Evolutionary conservation across 1,140 invertebrate species (phyloP).

Genomic region (Ceratina calcarata): DNA sequence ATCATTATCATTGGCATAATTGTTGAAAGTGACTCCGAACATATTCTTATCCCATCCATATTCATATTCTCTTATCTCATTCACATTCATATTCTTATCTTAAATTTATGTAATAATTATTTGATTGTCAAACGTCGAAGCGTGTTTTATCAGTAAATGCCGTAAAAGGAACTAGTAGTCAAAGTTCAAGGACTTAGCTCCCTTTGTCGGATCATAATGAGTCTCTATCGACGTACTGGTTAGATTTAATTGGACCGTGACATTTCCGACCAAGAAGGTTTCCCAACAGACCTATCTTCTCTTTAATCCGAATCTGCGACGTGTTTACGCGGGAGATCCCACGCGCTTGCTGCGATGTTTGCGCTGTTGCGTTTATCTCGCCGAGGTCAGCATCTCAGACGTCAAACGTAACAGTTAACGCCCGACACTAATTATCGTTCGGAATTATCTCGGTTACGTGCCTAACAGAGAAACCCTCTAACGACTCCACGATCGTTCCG

Average conservation of each 20-base stretch:
- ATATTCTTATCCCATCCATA: no score
- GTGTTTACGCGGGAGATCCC: conserved; percentile 18
- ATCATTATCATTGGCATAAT: no score
- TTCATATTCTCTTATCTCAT: no score
- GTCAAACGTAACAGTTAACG: conserved; percentile 14
- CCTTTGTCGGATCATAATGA: no score
- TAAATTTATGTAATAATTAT: no score
- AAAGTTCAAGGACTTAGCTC: no score
- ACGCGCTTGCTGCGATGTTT: conserved; percentile 4
- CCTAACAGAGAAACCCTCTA: neutral
- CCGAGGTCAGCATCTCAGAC: conserved; percentile 12
- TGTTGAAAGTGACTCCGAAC: no score
- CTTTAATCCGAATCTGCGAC: neutral
- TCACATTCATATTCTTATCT: no score
- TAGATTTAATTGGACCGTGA: conserved; percentile 16
- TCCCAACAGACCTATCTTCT: neutral
- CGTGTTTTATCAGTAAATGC: no score
- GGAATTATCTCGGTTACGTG: conserved; percentile 2
- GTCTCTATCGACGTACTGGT: neutral
- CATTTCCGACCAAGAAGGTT: neutral
- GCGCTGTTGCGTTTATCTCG: neutral
- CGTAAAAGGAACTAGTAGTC: no score
- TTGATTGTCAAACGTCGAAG: no score
- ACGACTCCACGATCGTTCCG: no score
- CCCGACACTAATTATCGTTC: conserved; percentile 17